A percentile compares a stretch with the other conserved stretches of the same genome.
These are phyloP conservation scores for Ariolimax columbianus DNA, from an alignment of 2,888 invertebrate genomes.

Conservation along the genomic window DNA sequence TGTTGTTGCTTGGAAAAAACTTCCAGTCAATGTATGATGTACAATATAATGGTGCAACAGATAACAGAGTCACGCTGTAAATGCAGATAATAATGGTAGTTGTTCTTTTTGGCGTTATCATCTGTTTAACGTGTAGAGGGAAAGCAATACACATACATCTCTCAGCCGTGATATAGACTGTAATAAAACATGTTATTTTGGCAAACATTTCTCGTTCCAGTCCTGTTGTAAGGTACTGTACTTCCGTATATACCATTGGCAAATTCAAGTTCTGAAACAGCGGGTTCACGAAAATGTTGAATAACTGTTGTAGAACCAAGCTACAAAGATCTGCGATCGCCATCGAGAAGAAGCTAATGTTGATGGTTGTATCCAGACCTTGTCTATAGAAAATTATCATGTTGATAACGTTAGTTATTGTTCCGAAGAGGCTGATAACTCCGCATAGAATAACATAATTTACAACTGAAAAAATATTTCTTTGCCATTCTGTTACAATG, in stretches of 20 bases:
- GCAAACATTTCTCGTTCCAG: background rate
- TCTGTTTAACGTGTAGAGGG: background rate
- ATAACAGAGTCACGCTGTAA: background rate
- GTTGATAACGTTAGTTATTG: background rate
- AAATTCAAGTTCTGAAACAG: background rate
- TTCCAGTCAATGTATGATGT: background rate
- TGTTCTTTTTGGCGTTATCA: background rate
- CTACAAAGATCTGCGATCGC: slow-evolving; percentile 22
- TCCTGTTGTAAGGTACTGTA: background rate
- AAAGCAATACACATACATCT: slow-evolving; percentile 2
- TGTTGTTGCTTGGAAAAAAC: background rate
- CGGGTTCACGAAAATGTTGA: background rate
- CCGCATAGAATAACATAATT: background rate
- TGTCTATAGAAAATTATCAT: slow-evolving; percentile 19
- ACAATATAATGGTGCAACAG: background rate
- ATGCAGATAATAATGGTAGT: background rate
- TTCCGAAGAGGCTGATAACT: slow-evolving; percentile 2
- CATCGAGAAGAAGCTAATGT: slow-evolving; percentile 30
- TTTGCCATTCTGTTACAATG: background rate
- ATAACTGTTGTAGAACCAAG: background rate
- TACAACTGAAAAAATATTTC: background rate
- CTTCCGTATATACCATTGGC: background rate
- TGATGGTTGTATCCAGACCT: slow-evolving; percentile 24
- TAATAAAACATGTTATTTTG: background rate
- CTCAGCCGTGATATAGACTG: slow-evolving; percentile 13